phyloP scores from a whole-genome alignment of 1,140 invertebrate genomes.

The Habropoda laboriosa region DNA sequence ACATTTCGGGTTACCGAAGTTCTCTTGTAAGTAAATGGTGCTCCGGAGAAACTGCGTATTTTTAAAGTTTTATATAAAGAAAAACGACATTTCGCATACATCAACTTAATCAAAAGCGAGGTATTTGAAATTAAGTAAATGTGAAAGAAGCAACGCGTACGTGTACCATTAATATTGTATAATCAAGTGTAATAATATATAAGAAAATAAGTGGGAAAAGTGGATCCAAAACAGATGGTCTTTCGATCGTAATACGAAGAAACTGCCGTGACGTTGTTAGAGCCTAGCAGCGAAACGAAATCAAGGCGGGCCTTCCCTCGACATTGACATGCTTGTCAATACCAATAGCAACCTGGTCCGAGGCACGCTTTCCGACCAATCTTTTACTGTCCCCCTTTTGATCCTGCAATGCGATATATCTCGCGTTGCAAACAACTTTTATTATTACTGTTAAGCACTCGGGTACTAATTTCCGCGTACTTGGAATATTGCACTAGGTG shows the following conservation, averaged over 20 bases:
- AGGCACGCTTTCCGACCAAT: constrained; percentile 3
- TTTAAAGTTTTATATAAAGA: too few relatives aligned
- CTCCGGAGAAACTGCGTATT: too few relatives aligned
- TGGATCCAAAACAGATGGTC: neutral
- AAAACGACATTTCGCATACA: too few relatives aligned
- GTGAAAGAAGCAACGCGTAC: neutral
- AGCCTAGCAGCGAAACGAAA: constrained; percentile 15
- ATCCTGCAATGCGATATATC: neutral
- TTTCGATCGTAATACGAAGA: neutral
- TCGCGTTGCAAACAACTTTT: constrained; percentile 27
- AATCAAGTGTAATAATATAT: neutral
- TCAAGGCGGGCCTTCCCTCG: constrained; percentile 15
- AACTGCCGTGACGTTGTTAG: constrained; percentile 32
- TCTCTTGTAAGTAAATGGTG: too few relatives aligned
- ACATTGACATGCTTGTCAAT: constrained; percentile 61
- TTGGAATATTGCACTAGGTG: too few relatives aligned
- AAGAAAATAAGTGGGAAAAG: neutral
- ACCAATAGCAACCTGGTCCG: constrained; percentile 33
- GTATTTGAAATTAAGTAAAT: too few relatives aligned
- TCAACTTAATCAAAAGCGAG: too few relatives aligned
- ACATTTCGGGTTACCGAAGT: too few relatives aligned
- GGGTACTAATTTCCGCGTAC: too few relatives aligned
- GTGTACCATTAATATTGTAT: too few relatives aligned
- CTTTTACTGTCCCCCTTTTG: neutral
- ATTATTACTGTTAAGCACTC: too few relatives aligned